A percentile compares a stretch with the other conserved stretches of the same genome.
These are phyloP conservation scores for Malurus cyaneus DNA, from an alignment of 2,113 vertebrate genomes.

Conservation along the genomic window DNA sequence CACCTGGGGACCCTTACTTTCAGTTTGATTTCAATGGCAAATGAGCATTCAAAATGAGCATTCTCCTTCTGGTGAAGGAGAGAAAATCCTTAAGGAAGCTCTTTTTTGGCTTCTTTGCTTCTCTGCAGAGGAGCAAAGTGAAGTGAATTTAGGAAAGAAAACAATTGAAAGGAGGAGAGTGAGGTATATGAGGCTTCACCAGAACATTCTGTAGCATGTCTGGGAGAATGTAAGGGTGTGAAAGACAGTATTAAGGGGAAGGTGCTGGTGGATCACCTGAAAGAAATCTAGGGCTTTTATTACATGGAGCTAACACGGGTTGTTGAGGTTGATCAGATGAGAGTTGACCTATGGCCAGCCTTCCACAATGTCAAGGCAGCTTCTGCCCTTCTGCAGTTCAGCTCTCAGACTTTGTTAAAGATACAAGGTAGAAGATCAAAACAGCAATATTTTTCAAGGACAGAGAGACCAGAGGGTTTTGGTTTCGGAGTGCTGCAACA, in stretches of 20 bases:
- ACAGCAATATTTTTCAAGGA: background rate
- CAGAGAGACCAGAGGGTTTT: background rate
- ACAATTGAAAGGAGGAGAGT: background rate
- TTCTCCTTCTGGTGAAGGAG: background rate
- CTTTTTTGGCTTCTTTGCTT: background rate
- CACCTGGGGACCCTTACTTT: background rate
- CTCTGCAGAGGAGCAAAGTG: background rate
- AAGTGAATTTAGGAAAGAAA: background rate
- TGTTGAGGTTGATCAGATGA: background rate
- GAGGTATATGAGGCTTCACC: background rate
- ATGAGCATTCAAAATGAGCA: background rate
- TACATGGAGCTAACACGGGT: rapidly evolving
- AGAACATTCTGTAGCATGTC: background rate
- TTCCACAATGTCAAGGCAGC: rapidly evolving
- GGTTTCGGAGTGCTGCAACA: background rate
- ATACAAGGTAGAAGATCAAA: background rate
- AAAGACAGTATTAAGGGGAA: background rate
- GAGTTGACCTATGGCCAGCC: background rate
- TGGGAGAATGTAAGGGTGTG: background rate
- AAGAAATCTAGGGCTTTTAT: background rate
- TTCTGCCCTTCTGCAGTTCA: background rate
- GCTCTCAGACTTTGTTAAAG: background rate
- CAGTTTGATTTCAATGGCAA: rapidly evolving
- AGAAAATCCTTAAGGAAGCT: background rate
- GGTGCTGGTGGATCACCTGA: background rate